These are phyloP conservation scores for Saturnia japonica DNA, from an alignment of 2,888 invertebrate species.

Conservation along the genomic window DNA sequence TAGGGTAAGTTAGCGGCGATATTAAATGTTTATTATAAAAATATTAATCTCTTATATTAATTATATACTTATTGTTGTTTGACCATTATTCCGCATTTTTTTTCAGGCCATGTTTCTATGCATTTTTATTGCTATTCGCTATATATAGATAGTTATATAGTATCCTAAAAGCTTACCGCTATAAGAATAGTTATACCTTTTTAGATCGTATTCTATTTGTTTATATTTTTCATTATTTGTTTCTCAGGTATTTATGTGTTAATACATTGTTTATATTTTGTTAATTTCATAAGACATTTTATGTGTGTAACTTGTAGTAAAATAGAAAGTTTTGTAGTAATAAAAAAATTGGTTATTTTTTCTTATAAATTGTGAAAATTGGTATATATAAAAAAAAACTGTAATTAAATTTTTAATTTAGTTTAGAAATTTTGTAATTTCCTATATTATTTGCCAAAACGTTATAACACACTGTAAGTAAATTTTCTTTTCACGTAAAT, in stretches of 20 bases:
- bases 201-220: background rate
- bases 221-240: background rate
- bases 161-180: background rate
- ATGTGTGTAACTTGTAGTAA: background rate
- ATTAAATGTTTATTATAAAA: background rate
- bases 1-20: background rate
- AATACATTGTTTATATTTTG: constrained; percentile 4
- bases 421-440: background rate
- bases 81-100: background rate
- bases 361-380: background rate
- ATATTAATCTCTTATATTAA: background rate
- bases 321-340: background rate
- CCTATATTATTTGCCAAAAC: constrained; percentile 5
- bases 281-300: background rate
- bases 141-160: background rate
- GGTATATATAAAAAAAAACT: background rate
- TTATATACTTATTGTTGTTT: background rate
- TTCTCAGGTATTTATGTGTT: background rate
- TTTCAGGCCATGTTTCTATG: background rate
- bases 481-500: background rate
- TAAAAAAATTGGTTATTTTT: background rate
- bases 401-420: background rate
- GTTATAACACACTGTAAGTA: background rate
- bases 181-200: background rate
- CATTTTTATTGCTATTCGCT: background rate